Evolutionary conservation across 1,140 invertebrate genomes (phyloP).

Genomic region (Glossosoma conforme): DNA sequence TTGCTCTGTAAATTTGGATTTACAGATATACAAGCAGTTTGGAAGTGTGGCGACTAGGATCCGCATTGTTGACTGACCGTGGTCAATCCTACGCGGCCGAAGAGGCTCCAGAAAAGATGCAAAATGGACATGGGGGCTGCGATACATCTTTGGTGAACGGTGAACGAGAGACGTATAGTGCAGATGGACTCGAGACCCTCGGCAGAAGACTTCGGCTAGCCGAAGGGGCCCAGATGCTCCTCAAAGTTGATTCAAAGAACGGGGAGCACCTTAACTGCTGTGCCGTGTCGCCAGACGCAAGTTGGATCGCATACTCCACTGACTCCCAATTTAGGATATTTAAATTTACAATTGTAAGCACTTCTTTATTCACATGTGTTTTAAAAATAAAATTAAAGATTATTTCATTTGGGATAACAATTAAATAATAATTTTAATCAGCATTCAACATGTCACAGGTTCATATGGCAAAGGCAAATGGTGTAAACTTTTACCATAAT

Average conservation of each 20-base stretch:
- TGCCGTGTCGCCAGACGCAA: slow-evolving; percentile 62
- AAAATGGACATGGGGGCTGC: not conserved
- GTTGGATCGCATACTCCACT: slow-evolving; percentile 71
- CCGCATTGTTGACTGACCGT: slow-evolving; percentile 35
- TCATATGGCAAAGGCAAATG: no score
- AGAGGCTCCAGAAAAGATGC: slow-evolving; percentile 1
- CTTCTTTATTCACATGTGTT: not conserved
- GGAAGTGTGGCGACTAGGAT: slow-evolving; percentile 62
- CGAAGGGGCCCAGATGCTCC: slow-evolving; percentile 59
- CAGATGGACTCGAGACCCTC: slow-evolving; percentile 14
- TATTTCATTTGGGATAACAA: not conserved
- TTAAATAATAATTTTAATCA: no score
- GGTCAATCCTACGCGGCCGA: slow-evolving; percentile 31
- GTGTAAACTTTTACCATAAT: not conserved
- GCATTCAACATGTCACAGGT: no score
- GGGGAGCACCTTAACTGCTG: slow-evolving; percentile 61
- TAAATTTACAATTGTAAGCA: slow-evolving; percentile 54
- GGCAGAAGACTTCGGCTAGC: slow-evolving; percentile 41
- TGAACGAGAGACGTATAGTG: slow-evolving; percentile 30
- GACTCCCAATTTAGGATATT: slow-evolving; percentile 60
- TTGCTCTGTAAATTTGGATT: slow-evolving; percentile 33
- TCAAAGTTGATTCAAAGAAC: slow-evolving; percentile 57
- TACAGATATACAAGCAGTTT: slow-evolving; percentile 63
- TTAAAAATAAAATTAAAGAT: not conserved
- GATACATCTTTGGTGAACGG: slow-evolving; percentile 20